Evolutionary conservation across 2,113 vertebrate genomes (phyloP).

Genomic region (Felis catus): DNA sequence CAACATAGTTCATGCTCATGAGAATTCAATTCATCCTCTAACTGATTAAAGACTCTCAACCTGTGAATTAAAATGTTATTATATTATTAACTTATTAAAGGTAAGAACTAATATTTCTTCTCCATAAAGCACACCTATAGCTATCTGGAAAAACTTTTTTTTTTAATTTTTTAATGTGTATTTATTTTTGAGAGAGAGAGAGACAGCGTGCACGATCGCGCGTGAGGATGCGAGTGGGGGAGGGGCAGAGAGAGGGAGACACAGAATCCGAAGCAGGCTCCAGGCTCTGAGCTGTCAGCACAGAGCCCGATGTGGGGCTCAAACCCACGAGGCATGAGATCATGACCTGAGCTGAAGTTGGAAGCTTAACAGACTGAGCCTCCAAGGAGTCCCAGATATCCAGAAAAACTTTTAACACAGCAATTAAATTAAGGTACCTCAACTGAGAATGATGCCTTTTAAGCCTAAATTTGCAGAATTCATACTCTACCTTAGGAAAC

Average conservation of each 20-base stretch:
- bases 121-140: background rate
- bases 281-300: too few relatives aligned
- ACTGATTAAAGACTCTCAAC: conserved; percentile 92
- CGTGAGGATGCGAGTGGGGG: too few relatives aligned
- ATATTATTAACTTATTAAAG: background rate
- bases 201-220: too few relatives aligned
- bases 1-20: conserved; percentile 94
- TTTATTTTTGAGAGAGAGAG: too few relatives aligned
- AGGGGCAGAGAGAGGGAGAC: too few relatives aligned
- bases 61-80: conserved; percentile 83
- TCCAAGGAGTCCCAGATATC: too few relatives aligned
- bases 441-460: background rate
- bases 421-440: background rate
- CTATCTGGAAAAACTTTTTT: background rate
- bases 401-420: background rate
- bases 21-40: conserved; percentile 95
- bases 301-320: too few relatives aligned
- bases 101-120: background rate
- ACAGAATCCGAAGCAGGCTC: too few relatives aligned
- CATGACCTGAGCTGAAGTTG: too few relatives aligned
- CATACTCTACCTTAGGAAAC: background rate
- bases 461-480: background rate
- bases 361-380: too few relatives aligned
- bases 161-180: too few relatives aligned
- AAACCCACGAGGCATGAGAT: too few relatives aligned